Evolutionary conservation across 2,888 invertebrate species (phyloP).

Genomic region (Tanytarsus gracilentus): DNA sequence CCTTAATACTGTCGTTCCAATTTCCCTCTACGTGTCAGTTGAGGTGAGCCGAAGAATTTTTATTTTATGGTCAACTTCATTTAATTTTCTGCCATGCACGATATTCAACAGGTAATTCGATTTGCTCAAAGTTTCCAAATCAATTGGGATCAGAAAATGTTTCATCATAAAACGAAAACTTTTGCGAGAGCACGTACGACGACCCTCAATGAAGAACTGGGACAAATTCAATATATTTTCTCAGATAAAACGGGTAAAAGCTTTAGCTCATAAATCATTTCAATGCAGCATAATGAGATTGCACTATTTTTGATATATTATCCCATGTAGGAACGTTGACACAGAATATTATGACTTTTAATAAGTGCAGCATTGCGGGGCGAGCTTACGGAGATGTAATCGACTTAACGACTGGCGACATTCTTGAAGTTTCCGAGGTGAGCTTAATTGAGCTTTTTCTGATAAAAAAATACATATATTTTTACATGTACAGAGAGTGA

Average conservation of each 20-base stretch:
- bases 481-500: too few relatives aligned
- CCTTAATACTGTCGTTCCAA: slow-evolving; percentile 98
- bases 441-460: slow-evolving; percentile 35
- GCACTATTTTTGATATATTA: background rate
- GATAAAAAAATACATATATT: background rate
- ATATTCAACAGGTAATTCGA: slow-evolving; percentile 68
- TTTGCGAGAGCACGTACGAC: slow-evolving; percentile 94
- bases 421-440: slow-evolving; percentile 78
- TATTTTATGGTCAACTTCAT: slow-evolving; percentile 40
- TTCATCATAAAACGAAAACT: slow-evolving; percentile 78
- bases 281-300: background rate
- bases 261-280: background rate
- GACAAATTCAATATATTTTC: slow-evolving; percentile 98
- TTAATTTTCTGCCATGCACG: background rate
- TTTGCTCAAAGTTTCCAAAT: slow-evolving; percentile 97
- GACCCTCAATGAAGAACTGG: slow-evolving; percentile 95
- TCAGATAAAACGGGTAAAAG: slow-evolving; percentile 86
- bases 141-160: slow-evolving; percentile 99
- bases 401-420: slow-evolving; percentile 78
- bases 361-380: slow-evolving; percentile 94
- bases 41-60: slow-evolving; percentile 55
- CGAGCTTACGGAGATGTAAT: slow-evolving; percentile 85
- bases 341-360: slow-evolving; percentile 99
- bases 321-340: slow-evolving; percentile 66
- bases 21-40: slow-evolving; percentile 93